phyloP scores from a whole-genome alignment of 1,140 invertebrate species.

The Trichonephila clavata region DNA sequence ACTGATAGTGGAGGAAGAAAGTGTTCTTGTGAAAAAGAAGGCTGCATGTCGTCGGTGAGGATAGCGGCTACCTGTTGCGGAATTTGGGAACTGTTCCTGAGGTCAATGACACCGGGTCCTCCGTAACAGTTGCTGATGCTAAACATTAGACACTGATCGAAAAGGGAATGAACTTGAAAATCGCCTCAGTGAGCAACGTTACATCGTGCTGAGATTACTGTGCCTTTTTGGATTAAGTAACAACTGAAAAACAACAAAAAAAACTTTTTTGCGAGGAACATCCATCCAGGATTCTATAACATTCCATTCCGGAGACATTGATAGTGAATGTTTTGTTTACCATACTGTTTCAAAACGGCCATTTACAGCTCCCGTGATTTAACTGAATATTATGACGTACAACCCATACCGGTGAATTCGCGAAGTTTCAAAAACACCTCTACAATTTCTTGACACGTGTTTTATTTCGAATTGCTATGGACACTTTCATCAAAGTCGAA shows the following conservation, averaged over 20 bases:
- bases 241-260: no score
- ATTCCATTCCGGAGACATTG: neutral
- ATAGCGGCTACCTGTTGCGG: conserved; percentile 39
- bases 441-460: conserved; percentile 55
- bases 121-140: conserved; percentile 43
- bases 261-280: no score
- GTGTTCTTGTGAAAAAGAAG: neutral
- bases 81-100: conserved; percentile 57
- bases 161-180: conserved; percentile 45
- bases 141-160: neutral
- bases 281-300: neutral
- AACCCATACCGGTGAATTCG: conserved; percentile 35
- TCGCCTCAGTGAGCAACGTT: neutral
- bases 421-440: conserved; percentile 6
- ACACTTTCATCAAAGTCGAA: conserved; percentile 75
- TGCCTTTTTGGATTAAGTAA: neutral
- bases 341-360: neutral
- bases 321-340: neutral
- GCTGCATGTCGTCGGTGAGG: conserved; percentile 26
- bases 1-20: neutral
- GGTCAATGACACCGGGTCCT: conserved; percentile 73
- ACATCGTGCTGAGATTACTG: neutral
- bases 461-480: conserved; percentile 44
- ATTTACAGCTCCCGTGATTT: neutral
- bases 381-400: conserved; percentile 38